A percentile compares a stretch with the other conserved stretches of the same genome.
Evolutionary conservation across 2,113 vertebrate species (phyloP).

Genomic region (Cyphomyrus plagiostoma): DNA sequence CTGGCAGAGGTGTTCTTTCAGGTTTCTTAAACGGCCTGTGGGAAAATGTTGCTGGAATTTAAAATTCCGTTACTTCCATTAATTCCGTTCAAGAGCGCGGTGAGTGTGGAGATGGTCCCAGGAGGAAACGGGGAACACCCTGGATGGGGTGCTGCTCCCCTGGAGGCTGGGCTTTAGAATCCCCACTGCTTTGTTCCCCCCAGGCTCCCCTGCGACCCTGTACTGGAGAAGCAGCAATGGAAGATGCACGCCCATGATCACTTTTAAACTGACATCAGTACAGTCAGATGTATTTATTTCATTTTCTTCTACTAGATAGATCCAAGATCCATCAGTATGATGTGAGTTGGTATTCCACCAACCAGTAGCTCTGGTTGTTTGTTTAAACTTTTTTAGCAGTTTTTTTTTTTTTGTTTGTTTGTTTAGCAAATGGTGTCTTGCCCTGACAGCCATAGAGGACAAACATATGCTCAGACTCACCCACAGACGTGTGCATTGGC

Average conservation of each 20-base stretch:
- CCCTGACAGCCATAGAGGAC: background rate
- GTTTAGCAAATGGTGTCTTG: background rate
- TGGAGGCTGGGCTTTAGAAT: background rate
- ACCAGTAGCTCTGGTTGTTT: background rate
- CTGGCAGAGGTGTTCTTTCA: background rate
- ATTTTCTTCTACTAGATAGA: background rate
- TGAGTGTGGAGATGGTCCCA: background rate
- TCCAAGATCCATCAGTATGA: background rate
- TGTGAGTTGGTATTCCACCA: background rate
- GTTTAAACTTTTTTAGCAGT: background rate
- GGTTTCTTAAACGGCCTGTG: background rate
- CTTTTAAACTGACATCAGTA: background rate
- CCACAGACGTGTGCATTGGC: background rate
- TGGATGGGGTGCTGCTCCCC: background rate
- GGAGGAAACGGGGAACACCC: background rate
- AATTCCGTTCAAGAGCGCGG: background rate
- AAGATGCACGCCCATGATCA: background rate
- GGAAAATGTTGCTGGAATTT: background rate
- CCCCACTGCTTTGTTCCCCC: background rate
- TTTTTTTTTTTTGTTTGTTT: background rate
- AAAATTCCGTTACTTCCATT: background rate
- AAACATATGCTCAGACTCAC: background rate
- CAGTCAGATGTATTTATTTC: background rate
- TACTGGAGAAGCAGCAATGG: background rate
- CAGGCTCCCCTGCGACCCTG: background rate